These are phyloP conservation scores for Trachelus troglodyta DNA, from an alignment of 2,888 invertebrate genomes.

Conservation along the genomic window DNA sequence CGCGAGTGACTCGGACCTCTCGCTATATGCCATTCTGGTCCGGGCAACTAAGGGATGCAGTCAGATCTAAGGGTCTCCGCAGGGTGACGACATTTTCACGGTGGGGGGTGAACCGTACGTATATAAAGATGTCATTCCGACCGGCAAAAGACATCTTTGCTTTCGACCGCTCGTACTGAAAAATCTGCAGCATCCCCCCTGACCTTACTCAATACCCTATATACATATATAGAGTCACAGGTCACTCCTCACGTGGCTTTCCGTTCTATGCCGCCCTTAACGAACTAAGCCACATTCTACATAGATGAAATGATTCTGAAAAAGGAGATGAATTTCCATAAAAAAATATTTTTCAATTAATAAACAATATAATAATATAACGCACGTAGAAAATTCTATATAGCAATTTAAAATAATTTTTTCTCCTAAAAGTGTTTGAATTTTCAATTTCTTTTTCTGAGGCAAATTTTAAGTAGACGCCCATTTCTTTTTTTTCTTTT, in stretches of 20 bases:
- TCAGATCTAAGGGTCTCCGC: constrained; percentile 56
- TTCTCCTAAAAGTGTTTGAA: too few relatives aligned
- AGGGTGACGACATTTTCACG: constrained; percentile 63
- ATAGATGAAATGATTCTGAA: neutral
- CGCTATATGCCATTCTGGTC: neutral
- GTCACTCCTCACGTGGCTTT: neutral
- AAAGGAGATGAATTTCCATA: neutral
- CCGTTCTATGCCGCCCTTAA: neutral
- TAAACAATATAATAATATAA: too few relatives aligned
- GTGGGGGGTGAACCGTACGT: constrained; percentile 47
- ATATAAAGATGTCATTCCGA: constrained; percentile 58
- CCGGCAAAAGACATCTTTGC: constrained; percentile 40
- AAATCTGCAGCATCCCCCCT: constrained; percentile 8
- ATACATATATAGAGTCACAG: neutral
- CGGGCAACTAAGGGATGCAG: constrained; percentile 33
- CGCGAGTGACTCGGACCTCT: neutral
- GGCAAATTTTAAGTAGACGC: neutral
- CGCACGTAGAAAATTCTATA: neutral
- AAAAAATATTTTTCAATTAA: too few relatives aligned
- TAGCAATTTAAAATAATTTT: neutral
- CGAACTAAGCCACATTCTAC: neutral
- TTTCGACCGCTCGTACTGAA: constrained; percentile 6
- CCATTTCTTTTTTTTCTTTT: neutral
- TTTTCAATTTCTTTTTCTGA: too few relatives aligned
- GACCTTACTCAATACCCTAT: neutral